phyloP scores from a whole-genome alignment of 30 jellyfish, hydroid and myxozoan genomes.

The Catostylus mosaicus region DNA sequence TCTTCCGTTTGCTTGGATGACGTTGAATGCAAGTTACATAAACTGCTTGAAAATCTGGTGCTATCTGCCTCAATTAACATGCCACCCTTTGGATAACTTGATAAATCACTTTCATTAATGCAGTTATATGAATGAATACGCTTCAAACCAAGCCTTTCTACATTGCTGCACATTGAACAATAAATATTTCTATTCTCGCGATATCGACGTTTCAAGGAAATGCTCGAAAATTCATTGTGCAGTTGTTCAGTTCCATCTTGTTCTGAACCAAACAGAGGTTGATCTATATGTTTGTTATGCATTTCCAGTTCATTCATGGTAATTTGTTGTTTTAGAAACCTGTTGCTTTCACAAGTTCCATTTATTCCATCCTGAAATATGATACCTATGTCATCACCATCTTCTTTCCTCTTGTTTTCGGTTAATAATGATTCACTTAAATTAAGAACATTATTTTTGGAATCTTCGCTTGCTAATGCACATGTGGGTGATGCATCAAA shows the following conservation, averaged over 20 bases:
- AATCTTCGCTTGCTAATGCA: no score
- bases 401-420: background rate
- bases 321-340: background rate
- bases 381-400: background rate
- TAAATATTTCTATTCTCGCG: background rate
- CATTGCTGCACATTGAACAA: slow-evolving; percentile 9
- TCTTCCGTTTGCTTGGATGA: background rate
- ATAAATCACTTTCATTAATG: background rate
- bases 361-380: background rate
- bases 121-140: slow-evolving; percentile 23
- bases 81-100: background rate
- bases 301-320: background rate
- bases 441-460: background rate
- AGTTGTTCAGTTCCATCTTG: background rate
- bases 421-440: background rate
- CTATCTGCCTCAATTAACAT: background rate
- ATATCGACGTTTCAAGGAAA: background rate
- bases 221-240: background rate
- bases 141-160: background rate
- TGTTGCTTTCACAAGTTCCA: background rate
- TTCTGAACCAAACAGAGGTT: background rate
- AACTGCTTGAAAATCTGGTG: background rate
- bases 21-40: background rate
- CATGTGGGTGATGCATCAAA: background rate
- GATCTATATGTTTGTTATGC: background rate